A percentile compares a stretch with the other conserved stretches of the same genome.
phyloP scores from a whole-genome alignment of 2,888 invertebrate species.

The Megalurothrips usitatus region DNA sequence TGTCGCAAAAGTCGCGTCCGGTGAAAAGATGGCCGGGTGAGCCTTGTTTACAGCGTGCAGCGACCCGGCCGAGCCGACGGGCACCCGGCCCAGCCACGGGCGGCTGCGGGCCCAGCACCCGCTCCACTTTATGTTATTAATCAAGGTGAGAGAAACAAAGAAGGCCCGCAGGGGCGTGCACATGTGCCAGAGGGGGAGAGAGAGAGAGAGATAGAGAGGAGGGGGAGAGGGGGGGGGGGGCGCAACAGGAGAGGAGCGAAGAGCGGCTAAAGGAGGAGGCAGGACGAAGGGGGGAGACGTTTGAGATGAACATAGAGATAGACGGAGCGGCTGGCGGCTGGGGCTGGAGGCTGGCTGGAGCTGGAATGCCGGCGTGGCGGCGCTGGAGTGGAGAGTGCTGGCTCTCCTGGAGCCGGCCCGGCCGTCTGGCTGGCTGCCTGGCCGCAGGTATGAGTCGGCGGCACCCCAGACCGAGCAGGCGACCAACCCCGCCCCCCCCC shows the following conservation, averaged over 20 bases:
- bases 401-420: neutral
- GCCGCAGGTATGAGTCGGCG: neutral
- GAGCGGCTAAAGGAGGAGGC: neutral
- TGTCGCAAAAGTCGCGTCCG: no score
- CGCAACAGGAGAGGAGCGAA: neutral
- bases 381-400: neutral
- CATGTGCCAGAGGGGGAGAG: neutral
- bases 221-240: neutral
- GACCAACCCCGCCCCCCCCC: neutral
- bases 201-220: neutral
- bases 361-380: constrained; percentile 1
- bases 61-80: no score
- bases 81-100: neutral
- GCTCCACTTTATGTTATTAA: constrained; percentile 9
- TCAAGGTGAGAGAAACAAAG: constrained; percentile 22
- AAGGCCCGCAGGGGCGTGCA: no score
- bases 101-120: neutral
- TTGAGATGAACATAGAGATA: constrained; percentile 25
- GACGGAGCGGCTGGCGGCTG: neutral
- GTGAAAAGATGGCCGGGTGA: no score
- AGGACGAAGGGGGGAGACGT: neutral
- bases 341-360: neutral
- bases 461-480: neutral
- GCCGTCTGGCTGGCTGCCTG: neutral
- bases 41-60: no score